Conservation (phyloP, 2,797 vertebrate genomes). For the Mormyrus proboscirostris region DNA sequence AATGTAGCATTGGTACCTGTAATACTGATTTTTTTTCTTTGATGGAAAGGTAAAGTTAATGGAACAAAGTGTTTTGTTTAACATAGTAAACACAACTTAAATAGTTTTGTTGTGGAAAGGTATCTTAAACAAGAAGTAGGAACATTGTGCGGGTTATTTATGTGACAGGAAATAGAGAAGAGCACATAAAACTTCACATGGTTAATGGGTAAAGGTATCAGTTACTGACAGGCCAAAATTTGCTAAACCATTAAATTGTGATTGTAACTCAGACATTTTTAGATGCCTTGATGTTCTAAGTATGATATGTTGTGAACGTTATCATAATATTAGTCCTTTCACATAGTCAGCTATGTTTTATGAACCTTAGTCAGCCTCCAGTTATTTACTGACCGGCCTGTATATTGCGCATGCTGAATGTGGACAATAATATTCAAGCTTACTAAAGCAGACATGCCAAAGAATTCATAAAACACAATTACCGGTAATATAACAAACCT, state of each 20-base stretch:
- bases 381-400: not conserved
- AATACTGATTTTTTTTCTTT: not conserved
- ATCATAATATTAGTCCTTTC: not conserved
- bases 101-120: not conserved
- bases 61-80: not conserved
- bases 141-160: not conserved
- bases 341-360: not conserved
- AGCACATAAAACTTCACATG: not conserved
- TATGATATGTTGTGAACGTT: not conserved
- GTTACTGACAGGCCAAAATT: not conserved
- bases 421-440: not conserved
- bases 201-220: not conserved
- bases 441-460: not conserved
- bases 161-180: not conserved
- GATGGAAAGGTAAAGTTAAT: not conserved
- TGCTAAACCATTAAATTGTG: not conserved
- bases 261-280: not conserved
- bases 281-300: not conserved
- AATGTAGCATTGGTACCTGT: not conserved
- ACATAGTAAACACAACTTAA: not conserved
- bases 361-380: not conserved
- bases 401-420: not conserved
- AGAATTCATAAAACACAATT: conserved; percentile 8
- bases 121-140: not conserved
- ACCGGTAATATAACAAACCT: conserved; percentile 4